phyloP scores from a whole-genome alignment of 2,797 vertebrate genomes.

The Okamejei kenojei region DNA sequence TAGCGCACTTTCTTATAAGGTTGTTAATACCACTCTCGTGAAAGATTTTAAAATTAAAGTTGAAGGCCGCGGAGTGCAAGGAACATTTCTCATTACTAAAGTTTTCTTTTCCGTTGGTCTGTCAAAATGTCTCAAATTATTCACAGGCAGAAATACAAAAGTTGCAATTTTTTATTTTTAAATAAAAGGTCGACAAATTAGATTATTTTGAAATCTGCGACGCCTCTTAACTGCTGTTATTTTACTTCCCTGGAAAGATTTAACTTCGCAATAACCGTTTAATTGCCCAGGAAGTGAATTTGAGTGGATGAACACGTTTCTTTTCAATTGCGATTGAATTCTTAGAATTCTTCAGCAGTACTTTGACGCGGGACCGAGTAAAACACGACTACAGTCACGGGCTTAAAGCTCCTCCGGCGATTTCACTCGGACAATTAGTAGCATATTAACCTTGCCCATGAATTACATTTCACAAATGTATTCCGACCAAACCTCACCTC shows the following conservation, averaged over 20 bases:
- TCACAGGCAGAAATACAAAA: neutral
- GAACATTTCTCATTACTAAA: neutral
- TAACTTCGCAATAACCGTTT: conserved; percentile 1
- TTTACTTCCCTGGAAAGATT: neutral
- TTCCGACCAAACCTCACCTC: neutral
- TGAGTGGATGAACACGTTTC: neutral
- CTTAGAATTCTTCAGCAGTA: neutral
- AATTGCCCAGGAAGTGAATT: neutral
- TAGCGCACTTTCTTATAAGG: neutral
- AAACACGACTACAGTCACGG: neutral
- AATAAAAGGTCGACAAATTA: too few species aligned
- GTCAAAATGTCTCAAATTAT: neutral
- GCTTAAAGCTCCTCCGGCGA: neutral
- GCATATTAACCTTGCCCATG: neutral
- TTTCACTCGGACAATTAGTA: neutral
- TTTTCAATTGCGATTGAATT: neutral
- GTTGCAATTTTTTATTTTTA: neutral
- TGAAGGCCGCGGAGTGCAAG: too few species aligned
- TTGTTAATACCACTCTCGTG: too few species aligned
- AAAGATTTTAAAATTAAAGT: neutral
- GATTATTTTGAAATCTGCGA: neutral
- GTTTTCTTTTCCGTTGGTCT: neutral
- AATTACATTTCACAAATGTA: neutral
- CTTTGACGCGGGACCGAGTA: neutral
- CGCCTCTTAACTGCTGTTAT: neutral